These are phyloP conservation scores for Chanos chanos DNA, from an alignment of 2,797 vertebrate species.

Conservation along the genomic window DNA sequence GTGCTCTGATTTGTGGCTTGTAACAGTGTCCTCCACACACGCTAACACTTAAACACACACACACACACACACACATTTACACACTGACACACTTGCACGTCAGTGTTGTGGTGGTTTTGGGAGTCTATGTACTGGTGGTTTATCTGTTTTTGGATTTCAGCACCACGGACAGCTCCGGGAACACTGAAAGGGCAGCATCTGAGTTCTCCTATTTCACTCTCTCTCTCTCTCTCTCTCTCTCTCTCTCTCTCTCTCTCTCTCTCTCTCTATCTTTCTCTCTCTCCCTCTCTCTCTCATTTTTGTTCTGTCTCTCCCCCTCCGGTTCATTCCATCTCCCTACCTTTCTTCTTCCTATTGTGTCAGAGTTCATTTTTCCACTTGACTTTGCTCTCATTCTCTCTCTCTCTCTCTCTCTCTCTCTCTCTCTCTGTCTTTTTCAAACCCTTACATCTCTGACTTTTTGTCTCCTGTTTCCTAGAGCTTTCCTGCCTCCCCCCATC, in stretches of 20 bases:
- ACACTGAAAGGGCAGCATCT: conserved; percentile 18
- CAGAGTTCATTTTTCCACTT: background rate
- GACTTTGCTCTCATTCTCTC: background rate
- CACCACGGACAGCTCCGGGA: conserved; percentile 64
- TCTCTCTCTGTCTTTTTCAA: conserved; percentile 21
- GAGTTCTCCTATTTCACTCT: conserved; percentile 35
- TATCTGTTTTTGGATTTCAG: conserved; percentile 67
- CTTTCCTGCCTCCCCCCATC: conserved; percentile 24
- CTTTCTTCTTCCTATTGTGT: conserved; percentile 19
- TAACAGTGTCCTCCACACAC: background rate
- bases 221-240: background rate
- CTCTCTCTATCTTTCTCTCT: background rate
- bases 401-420: background rate
- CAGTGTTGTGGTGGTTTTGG: too few relatives aligned
- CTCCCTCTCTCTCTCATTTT: background rate
- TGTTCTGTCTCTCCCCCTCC: conserved; percentile 6
- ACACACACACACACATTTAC: background rate
- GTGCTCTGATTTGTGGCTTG: too few relatives aligned
- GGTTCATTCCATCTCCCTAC: background rate
- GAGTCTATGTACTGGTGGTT: conserved; percentile 31
- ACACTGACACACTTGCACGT: background rate
- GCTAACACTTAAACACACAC: background rate
- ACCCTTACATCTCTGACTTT: conserved; percentile 40
- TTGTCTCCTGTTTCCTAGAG: conserved; percentile 20
- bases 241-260: background rate